phyloP scores from a whole-genome alignment of 2,797 vertebrate genomes.

The Hippopotamyrus pictus region DNA sequence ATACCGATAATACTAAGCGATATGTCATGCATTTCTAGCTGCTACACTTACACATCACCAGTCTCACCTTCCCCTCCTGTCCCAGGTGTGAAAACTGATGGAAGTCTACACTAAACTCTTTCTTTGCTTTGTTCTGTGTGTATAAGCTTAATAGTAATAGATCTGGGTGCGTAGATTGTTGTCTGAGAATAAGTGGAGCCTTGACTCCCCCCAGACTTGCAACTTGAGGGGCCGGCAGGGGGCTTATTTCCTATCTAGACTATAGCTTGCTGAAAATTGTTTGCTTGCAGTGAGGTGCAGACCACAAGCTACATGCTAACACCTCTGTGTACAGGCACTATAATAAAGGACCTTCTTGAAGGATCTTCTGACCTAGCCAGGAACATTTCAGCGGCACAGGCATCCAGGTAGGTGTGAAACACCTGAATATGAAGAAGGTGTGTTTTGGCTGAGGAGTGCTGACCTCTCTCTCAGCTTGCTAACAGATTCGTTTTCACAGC shows the following conservation, averaged over 20 bases:
- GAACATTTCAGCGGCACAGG: conserved; percentile 21
- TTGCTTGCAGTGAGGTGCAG: conserved; percentile 33
- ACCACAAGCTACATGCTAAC: conserved; percentile 36
- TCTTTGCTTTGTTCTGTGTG: background rate
- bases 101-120: background rate
- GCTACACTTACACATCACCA: background rate
- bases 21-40: background rate
- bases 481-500: background rate
- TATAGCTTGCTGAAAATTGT: conserved; percentile 41
- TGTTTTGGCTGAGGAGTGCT: background rate
- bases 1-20: background rate
- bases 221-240: background rate
- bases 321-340: conserved; percentile 34
- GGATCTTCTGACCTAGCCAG: conserved; percentile 33
- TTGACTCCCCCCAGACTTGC: background rate
- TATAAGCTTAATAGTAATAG: background rate
- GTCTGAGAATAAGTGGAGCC: background rate
- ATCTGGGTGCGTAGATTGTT: background rate
- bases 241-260: conserved; percentile 41
- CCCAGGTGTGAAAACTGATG: background rate
- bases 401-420: background rate
- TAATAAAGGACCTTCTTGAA: conserved; percentile 43
- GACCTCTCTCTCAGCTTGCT: background rate
- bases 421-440: background rate
- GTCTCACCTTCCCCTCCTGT: background rate